These are phyloP conservation scores for Gracilinanus agilis DNA, from an alignment of 2,113 vertebrate species.

Conservation along the genomic window DNA sequence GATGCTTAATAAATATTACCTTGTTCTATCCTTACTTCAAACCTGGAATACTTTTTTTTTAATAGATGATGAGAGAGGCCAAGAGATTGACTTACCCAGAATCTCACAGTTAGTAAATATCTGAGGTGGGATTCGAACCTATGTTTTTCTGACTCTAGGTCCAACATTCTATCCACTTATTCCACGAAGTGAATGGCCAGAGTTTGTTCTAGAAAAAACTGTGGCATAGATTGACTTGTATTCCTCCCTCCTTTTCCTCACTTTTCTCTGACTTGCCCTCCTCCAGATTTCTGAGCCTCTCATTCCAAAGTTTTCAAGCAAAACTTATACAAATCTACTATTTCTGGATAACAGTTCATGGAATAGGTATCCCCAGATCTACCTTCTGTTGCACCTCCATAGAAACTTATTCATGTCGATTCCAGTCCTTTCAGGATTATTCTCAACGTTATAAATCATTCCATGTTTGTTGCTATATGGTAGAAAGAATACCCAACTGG, in stretches of 20 bases:
- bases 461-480: not conserved
- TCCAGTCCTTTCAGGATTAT: not conserved
- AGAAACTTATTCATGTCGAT: not conserved
- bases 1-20: not conserved
- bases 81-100: not conserved
- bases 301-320: not conserved
- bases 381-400: no score
- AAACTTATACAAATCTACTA: not conserved
- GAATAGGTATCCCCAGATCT: not conserved
- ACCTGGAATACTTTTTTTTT: not conserved
- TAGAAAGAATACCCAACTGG: not conserved
- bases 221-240: not conserved
- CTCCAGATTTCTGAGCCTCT: not conserved
- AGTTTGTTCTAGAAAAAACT: not conserved
- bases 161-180: not conserved
- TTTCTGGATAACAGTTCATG: not conserved
- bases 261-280: not conserved
- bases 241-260: not conserved
- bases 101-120: not conserved
- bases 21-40: not conserved
- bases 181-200: not conserved
- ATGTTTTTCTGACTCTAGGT: not conserved
- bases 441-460: not conserved
- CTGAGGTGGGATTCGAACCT: not conserved
- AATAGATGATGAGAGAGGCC: not conserved